phyloP scores from a whole-genome alignment of 1,140 invertebrate species.

The Acromyrmex charruanus region DNA sequence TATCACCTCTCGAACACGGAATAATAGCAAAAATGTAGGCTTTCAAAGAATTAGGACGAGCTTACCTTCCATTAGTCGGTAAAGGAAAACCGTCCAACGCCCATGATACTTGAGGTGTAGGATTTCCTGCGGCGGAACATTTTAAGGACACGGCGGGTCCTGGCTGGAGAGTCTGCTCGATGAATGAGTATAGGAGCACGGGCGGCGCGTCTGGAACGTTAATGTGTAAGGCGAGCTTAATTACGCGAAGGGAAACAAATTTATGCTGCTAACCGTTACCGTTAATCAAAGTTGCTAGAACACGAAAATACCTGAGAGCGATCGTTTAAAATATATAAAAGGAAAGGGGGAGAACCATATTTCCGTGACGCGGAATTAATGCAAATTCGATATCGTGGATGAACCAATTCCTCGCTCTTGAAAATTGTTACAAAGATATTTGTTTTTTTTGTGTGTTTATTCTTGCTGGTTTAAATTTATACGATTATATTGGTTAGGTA shows the following conservation, averaged over 20 bases:
- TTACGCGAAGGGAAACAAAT: conserved; percentile 41
- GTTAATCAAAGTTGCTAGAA: conserved; percentile 51
- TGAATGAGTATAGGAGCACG: conserved; percentile 92
- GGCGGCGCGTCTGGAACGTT: conserved; percentile 92
- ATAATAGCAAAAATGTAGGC: conserved; percentile 26
- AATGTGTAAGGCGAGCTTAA: conserved; percentile 55
- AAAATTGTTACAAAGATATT: conserved; percentile 19
- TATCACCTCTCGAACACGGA: conserved; percentile 18
- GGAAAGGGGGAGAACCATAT: not conserved
- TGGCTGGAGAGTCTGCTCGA: conserved; percentile 94
- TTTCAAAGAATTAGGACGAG: conserved; percentile 60
- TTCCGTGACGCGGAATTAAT: conserved; percentile 27
- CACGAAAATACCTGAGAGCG: conserved; percentile 15
- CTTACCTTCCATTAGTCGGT: conserved; percentile 91
- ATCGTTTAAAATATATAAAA: conserved; percentile 25
- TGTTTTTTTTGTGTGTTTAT: too few relatives aligned
- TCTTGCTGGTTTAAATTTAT: too few relatives aligned
- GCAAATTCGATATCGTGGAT: conserved; percentile 30
- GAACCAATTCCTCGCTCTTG: not conserved
- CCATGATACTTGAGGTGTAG: conserved; percentile 94
- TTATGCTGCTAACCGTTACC: conserved; percentile 36
- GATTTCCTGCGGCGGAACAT: conserved; percentile 94
- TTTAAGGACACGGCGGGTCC: conserved; percentile 94
- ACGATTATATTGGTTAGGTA: too few relatives aligned
- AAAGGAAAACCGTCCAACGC: conserved; percentile 92